A percentile compares a stretch with the other conserved stretches of the same genome.
Conservation (phyloP, 2,113 vertebrate species). For the Apaloderma vittatum region DNA sequence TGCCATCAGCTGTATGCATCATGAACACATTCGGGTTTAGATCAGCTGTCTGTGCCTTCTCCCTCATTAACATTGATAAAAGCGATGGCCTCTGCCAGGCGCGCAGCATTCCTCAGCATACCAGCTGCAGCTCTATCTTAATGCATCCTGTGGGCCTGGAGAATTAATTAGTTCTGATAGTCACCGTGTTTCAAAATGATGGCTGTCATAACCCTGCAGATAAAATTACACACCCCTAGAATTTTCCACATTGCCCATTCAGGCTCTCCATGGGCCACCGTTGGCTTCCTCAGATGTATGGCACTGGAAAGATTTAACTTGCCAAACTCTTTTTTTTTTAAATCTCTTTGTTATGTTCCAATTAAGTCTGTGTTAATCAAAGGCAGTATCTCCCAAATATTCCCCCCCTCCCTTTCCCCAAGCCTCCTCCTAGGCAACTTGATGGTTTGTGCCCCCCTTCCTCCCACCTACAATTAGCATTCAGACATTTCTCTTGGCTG, state of each 20-base stretch:
- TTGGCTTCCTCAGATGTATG: constrained; percentile 17
- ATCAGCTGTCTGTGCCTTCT: constrained; percentile 65
- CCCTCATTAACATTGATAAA: constrained; percentile 72
- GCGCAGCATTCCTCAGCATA: constrained; percentile 67
- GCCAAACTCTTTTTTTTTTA: neutral
- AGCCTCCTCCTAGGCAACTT: constrained; percentile 38
- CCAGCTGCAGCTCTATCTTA: constrained; percentile 73
- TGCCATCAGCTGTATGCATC: constrained; percentile 74
- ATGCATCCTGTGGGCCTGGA: constrained; percentile 37
- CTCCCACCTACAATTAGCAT: constrained; percentile 68
- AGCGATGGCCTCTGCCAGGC: constrained; percentile 2
- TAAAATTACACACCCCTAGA: constrained; percentile 58
- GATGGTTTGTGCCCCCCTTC: neutral
- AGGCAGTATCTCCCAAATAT: constrained; percentile 62
- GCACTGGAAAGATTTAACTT: constrained; percentile 41
- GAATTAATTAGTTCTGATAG: constrained; percentile 75
- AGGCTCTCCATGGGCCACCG: neutral
- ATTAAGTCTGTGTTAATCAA: constrained; percentile 63
- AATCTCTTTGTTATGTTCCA: constrained; percentile 50
- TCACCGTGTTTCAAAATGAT: constrained; percentile 56
- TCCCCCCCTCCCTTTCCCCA: neutral
- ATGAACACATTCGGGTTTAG: constrained; percentile 1
- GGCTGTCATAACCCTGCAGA: constrained; percentile 45
- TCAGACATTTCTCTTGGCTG: constrained; percentile 15
- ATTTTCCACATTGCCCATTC: constrained; percentile 48